Evolutionary conservation across 2,888 invertebrate genomes (phyloP), one percentile per base, ranked within the genome.

Genomic region (Melanophora roralis): DNA sequence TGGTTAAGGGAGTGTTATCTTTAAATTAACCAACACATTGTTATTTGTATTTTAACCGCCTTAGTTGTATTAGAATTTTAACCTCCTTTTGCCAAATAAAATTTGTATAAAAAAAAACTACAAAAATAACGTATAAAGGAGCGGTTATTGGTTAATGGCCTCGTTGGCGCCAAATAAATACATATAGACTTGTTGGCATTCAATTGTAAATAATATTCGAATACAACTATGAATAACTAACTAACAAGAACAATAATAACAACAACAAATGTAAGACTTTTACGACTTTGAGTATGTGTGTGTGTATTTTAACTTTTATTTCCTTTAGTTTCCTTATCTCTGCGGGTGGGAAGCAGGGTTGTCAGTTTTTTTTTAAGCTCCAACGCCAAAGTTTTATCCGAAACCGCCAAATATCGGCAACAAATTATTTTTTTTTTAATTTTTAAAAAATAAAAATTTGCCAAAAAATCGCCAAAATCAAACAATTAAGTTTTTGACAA

Each of bases 101-200:
- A n/a, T 3, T 4, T 49, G n/a, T 9, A 38, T 14, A 34, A 64
- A 14, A 36, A 40, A 45, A 53, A 11, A 38, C 14, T 23, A 40
- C 67, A 38, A 21, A 16, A 59, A 16, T 34, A 16, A 69, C 55
- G 53, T 57, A 43, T 68, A 57, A 51, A 57, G 74, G 60, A 75
- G 71, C 38, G 65, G 73, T 71, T 59, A 47, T 51, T 64, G 60
- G 75, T 67, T 62, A 80, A 75, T 80, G 71, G 43, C 67, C 67
- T 68, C 40, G 49, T 80, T 75, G 79, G 79, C 79, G 79, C 79
- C 79, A 80, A 75, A 72, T 67, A 72, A 60, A 74, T 45, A 43
- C 27, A 40, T 53, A 68, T 67, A 64, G 62, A 68, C 68, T 64
- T 73, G 57, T 68, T 73, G 57, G 55, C 57, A 60, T 73, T 73